Evolutionary conservation across 2,888 invertebrate genomes (phyloP).

Genomic region (Chironomus riparius): DNA sequence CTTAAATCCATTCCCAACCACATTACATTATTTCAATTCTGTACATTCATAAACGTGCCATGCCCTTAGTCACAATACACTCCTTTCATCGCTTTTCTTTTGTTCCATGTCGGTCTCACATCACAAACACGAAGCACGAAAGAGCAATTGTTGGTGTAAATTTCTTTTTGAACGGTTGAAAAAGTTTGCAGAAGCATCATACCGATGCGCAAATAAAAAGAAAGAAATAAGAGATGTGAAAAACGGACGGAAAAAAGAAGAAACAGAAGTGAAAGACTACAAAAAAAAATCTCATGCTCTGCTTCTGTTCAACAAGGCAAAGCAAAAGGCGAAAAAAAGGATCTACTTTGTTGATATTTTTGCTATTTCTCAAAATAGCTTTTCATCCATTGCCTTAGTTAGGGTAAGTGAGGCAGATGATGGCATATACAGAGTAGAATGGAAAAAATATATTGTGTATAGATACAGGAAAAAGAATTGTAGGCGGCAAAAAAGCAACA

Average conservation of each 20-base stretch:
- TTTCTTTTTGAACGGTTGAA: conserved; percentile 2
- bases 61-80: neutral
- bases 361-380: conserved; percentile 17
- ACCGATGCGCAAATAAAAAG: neutral
- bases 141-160: conserved; percentile 7
- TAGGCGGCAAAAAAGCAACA: neutral
- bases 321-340: conserved; percentile 2
- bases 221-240: neutral
- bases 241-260: neutral
- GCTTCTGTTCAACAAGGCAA: conserved; percentile 14
- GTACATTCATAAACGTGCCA: neutral
- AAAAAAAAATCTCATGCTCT: conserved; percentile 6
- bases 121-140: neutral
- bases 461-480: neutral
- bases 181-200: conserved; percentile 2
- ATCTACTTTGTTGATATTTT: conserved; percentile 19
- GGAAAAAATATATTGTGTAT: neutral
- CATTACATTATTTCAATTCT: neutral
- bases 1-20: too few species aligned
- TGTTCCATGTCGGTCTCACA: neutral
- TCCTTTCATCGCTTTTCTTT: neutral
- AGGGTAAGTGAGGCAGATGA: neutral
- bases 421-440: neutral
- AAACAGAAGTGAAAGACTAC: too few species aligned
- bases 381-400: conserved; percentile 5